Evolutionary conservation across 2,888 invertebrate genomes (phyloP), one percentile per base, ranked within the genome.

Genomic region (Nymphalis polychloros): DNA sequence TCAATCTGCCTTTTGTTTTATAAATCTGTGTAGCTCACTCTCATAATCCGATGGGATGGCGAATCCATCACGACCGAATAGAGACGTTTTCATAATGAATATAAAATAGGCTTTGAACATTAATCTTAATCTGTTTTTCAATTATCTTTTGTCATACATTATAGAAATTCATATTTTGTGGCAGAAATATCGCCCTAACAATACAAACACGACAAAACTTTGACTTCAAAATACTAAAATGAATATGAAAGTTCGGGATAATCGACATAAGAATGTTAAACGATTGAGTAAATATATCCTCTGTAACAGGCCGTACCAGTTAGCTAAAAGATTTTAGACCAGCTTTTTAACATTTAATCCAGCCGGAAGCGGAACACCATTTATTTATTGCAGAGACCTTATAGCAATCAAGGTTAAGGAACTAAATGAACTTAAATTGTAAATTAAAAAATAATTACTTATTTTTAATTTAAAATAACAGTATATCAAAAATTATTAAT

Each of bases 271-370:
- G 27, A 55, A 23, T 16, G 31, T 8, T 31, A 31, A 55, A n/a
- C 31, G 27, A 55, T 57, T 19, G 46, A 31, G 27, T 59, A 60
- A 65, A 65, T 59, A 60, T 52, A 59, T 4, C 27, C 5, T 19
- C 16, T 23, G 63, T 63, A 59, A 62, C 69, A 49, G 52, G 48
- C 47, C 41, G 66, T 66, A 59, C 65, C 59, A 66, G 69, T 63
- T 69, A 50, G 61, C 46, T 8, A 60, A 53, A 53, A 48, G 60
- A 59, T 63, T 63, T 50, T 13, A 59, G 52, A 35, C 49, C 53
- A 60, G 60, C 31, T 46, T 50, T 66, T 62, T 63, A 46, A 69
- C 59, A 27, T 60, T 66, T 48, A 59, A 59, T 59, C 63, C 23
- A 23, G 23, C 46, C 63, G 66, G 69, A 69, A 69, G 48, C 69